Evolutionary conservation across 2,113 vertebrate species (phyloP).

Genomic region (Numenius arquata): DNA sequence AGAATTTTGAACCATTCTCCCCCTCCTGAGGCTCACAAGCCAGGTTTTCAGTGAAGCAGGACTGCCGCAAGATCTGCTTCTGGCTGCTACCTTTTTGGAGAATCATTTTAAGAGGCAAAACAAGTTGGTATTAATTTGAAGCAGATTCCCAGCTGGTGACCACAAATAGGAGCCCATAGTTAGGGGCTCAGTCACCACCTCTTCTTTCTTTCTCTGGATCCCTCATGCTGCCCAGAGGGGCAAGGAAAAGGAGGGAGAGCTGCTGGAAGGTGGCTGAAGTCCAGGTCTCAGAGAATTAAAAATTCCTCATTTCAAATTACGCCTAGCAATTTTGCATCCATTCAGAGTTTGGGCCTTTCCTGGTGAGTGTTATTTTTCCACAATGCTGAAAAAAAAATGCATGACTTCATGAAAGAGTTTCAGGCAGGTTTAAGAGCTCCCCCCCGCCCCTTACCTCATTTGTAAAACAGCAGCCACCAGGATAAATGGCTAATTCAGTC

Average conservation of each 20-base stretch:
- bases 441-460: not conserved
- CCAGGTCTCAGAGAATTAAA: not conserved
- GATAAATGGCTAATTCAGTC: not conserved
- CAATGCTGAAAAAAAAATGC: not conserved
- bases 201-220: not conserved
- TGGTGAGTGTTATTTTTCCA: not conserved
- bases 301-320: not conserved
- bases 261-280: not conserved
- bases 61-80: not conserved
- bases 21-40: not conserved
- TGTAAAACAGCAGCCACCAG: not conserved
- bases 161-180: not conserved
- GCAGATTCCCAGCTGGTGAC: not conserved
- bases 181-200: not conserved
- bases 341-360: not conserved
- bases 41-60: not conserved
- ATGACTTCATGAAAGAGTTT: not conserved
- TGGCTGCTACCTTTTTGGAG: not conserved
- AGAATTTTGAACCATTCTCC: not conserved
- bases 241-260: not conserved
- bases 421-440: not conserved
- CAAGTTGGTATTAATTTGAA: not conserved
- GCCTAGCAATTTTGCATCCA: not conserved
- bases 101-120: not conserved
- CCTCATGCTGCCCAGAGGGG: not conserved